phyloP scores from a whole-genome alignment of 2,888 invertebrate genomes.

The Morpho deidamia region DNA sequence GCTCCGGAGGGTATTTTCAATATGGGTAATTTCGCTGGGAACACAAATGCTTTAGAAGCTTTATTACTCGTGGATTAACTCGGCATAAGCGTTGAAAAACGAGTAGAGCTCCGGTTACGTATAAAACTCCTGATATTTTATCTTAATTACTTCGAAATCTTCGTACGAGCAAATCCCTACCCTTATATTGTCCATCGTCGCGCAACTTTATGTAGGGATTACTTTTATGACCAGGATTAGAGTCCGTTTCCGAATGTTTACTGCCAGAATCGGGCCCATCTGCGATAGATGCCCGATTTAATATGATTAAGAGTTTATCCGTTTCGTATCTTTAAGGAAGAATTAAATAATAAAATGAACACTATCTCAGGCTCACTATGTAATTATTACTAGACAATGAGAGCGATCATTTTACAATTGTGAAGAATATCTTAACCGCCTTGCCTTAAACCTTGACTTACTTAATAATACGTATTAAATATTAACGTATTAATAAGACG shows the following conservation, averaged over 20 bases:
- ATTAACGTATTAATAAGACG: too few relatives aligned
- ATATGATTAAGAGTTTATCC: constrained; percentile 25
- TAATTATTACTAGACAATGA: too few relatives aligned
- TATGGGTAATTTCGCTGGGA: constrained; percentile 74
- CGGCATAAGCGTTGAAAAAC: constrained; percentile 71
- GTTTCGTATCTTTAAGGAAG: constrained; percentile 12
- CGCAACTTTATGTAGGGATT: constrained; percentile 76
- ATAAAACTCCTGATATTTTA: constrained; percentile 72
- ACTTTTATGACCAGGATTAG: constrained; percentile 76
- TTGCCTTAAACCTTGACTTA: too few relatives aligned
- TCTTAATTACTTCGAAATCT: constrained; percentile 77
- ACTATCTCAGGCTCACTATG: too few relatives aligned
- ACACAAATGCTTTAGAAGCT: constrained; percentile 74
- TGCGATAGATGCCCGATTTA: constrained; percentile 39
- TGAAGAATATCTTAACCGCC: too few relatives aligned
- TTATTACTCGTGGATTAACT: constrained; percentile 75
- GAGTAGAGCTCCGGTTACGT: constrained; percentile 59
- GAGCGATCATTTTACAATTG: too few relatives aligned
- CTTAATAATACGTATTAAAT: too few relatives aligned
- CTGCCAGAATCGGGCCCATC: constrained; percentile 56
- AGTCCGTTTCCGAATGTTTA: constrained; percentile 74
- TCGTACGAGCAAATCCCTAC: constrained; percentile 72
- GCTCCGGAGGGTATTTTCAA: constrained; percentile 74
- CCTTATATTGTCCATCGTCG: constrained; percentile 76
- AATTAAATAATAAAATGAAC: too few relatives aligned